Conservation (phyloP, 1,140 invertebrate genomes). For the Drosophila oshimai region DNA sequence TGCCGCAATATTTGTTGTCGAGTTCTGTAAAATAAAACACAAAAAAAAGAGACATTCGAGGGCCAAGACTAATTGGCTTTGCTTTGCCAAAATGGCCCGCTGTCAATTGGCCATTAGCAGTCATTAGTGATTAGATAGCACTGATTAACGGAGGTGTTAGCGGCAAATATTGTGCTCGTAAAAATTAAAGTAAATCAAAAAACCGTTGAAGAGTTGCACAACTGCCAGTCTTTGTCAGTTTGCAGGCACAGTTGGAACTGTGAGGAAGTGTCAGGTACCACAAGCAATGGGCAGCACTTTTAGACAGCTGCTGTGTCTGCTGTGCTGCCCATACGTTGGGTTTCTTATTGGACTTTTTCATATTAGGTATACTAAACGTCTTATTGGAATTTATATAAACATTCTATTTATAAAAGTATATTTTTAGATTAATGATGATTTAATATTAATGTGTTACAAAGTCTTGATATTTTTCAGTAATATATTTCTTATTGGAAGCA, state of each 20-base stretch:
- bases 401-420: no score
- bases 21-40: constrained; percentile 20
- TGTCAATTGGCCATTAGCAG: constrained; percentile 36
- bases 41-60: neutral
- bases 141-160: constrained; percentile 26
- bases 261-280: neutral
- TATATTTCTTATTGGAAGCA: no score
- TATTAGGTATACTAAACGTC: neutral
- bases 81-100: constrained; percentile 10
- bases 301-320: neutral
- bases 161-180: neutral
- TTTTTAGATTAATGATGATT: no score
- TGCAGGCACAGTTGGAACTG: neutral
- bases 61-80: constrained; percentile 23
- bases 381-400: neutral
- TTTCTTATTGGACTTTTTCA: neutral
- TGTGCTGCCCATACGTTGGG: neutral
- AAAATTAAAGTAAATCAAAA: neutral
- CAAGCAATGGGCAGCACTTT: neutral
- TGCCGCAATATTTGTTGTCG: constrained; percentile 29
- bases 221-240: neutral
- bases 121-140: constrained; percentile 25
- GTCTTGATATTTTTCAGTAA: no score
- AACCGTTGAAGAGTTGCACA: neutral
- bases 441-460: no score